phyloP scores from a whole-genome alignment of 2,888 invertebrate genomes.

The Copidosoma aretas region DNA sequence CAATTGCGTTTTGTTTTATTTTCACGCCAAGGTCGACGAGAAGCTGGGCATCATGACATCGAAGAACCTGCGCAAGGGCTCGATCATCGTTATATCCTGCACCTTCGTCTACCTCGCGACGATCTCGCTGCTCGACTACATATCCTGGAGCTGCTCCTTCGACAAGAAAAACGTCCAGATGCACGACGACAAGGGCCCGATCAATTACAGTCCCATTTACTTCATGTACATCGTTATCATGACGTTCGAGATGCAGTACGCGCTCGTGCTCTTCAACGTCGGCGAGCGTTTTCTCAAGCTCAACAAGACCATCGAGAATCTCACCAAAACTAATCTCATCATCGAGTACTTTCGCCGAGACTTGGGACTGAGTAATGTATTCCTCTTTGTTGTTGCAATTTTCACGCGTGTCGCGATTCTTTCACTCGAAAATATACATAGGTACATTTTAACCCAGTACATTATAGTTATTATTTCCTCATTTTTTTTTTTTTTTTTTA shows the following conservation, averaged over 20 bases:
- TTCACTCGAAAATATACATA: too few relatives aligned
- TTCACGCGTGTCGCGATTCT: too few relatives aligned
- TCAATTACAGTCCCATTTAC: slow-evolving; percentile 69
- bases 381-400: too few relatives aligned
- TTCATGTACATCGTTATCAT: slow-evolving; percentile 68
- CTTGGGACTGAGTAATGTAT: slow-evolving; percentile 39
- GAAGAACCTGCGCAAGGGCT: slow-evolving; percentile 49
- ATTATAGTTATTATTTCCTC: too few relatives aligned
- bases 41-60: slow-evolving; percentile 48
- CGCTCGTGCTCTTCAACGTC: slow-evolving; percentile 67
- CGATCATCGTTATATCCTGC: slow-evolving; percentile 46
- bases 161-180: neutral
- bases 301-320: slow-evolving; percentile 65
- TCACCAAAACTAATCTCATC: slow-evolving; percentile 48
- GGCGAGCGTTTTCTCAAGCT: slow-evolving; percentile 66
- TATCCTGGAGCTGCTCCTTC: slow-evolving; percentile 41
- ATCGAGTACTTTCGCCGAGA: slow-evolving; percentile 49
- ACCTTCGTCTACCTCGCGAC: slow-evolving; percentile 46
- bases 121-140: slow-evolving; percentile 51
- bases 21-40: slow-evolving; percentile 50
- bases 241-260: slow-evolving; percentile 69
- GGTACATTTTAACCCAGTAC: too few relatives aligned
- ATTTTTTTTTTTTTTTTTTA: neutral
- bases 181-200: slow-evolving; percentile 52
- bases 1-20: too few relatives aligned